phyloP scores from a whole-genome alignment of 2,888 invertebrate genomes.

The Nemurella pictetii region DNA sequence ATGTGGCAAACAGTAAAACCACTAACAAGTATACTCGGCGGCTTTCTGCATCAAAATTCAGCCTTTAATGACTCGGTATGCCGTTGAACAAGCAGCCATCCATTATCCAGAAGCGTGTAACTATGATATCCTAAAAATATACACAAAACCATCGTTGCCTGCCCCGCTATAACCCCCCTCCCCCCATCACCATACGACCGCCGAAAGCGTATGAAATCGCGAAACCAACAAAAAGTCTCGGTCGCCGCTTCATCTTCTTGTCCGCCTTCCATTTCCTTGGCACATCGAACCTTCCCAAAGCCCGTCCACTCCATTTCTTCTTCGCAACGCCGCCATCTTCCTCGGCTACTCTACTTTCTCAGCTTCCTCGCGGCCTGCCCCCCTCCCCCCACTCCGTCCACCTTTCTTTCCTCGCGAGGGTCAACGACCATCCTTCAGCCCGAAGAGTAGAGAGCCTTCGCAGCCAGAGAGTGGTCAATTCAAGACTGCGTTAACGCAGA shows the following conservation, averaged over 20 bases:
- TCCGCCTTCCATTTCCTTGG: not conserved
- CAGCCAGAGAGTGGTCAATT: not conserved
- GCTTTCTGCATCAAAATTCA: too few species aligned
- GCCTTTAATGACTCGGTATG: too few species aligned
- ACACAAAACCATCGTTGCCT: too few species aligned
- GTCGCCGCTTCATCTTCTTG: not conserved
- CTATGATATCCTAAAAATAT: too few species aligned
- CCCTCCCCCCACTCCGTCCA: not conserved
- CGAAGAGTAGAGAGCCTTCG: not conserved
- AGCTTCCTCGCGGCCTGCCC: not conserved
- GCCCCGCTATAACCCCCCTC: too few species aligned
- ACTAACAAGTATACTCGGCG: too few species aligned
- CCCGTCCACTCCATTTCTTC: constrained; percentile 25
- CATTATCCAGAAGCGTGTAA: too few species aligned
- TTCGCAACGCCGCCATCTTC: not conserved
- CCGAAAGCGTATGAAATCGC: not conserved
- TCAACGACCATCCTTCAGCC: constrained; percentile 23
- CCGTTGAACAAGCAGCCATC: too few species aligned
- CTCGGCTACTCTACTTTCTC: constrained; percentile 20
- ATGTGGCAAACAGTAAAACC: too few species aligned
- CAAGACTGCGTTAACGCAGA: too few species aligned
- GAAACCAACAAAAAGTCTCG: not conserved
- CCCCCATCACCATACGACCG: too few species aligned
- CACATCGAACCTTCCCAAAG: too few species aligned
- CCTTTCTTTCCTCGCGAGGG: not conserved